Conservation (phyloP, 1,140 invertebrate species). For the Gryllus bimaculatus region DNA sequence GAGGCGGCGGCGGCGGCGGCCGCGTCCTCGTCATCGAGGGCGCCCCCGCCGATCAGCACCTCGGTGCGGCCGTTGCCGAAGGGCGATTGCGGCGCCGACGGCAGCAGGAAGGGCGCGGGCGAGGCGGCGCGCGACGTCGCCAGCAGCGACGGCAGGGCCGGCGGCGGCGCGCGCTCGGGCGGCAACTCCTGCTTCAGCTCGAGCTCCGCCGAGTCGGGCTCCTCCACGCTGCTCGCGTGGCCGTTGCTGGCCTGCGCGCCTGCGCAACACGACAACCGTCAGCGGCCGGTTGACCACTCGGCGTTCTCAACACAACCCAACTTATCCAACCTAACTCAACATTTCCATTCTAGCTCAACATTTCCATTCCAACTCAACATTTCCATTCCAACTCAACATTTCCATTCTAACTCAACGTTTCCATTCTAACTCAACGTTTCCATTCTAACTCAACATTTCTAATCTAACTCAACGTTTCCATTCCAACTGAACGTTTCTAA, state of each 20-base stretch:
- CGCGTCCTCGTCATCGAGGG: slow-evolving; percentile 46
- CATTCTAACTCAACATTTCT: too few species aligned
- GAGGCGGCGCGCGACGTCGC: background rate
- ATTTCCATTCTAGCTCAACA: too few species aligned
- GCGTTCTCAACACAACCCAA: too few species aligned
- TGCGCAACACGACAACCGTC: background rate
- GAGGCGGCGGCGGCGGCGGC: slow-evolving; percentile 16
- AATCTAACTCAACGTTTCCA: too few species aligned
- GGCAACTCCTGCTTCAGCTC: slow-evolving; percentile 28
- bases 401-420: too few species aligned
- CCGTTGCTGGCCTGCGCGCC: slow-evolving; percentile 21
- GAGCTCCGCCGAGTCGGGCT: slow-evolving; percentile 28
- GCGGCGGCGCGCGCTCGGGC: slow-evolving; percentile 20
- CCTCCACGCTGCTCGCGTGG: slow-evolving; percentile 21
- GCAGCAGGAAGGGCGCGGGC: background rate
- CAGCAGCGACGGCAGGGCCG: background rate
- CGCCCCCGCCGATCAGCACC: slow-evolving; percentile 16
- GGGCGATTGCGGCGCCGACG: slow-evolving; percentile 41
- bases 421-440: too few species aligned
- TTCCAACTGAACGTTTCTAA: too few species aligned
- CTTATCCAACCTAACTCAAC: too few species aligned
- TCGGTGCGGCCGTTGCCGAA: slow-evolving; percentile 64
- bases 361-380: too few species aligned
- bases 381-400: too few species aligned
- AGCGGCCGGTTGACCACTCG: too few species aligned